These are phyloP conservation scores for Oscheius sp. DNA, from an alignment of 1,140 invertebrate species.

Conservation along the genomic window DNA sequence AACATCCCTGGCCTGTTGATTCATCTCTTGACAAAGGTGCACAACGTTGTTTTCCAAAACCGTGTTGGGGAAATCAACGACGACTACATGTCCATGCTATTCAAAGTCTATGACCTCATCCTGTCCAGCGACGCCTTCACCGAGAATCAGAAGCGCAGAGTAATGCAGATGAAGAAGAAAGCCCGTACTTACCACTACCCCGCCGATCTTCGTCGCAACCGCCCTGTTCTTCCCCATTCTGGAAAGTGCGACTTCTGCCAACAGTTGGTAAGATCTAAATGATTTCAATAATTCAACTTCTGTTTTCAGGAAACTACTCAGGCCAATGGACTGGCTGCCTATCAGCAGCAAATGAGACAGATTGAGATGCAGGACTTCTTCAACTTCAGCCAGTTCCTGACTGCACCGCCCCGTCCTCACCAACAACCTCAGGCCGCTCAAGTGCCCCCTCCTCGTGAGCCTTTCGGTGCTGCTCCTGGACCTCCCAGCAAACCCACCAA, in stretches of 20 bases:
- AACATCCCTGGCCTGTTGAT: background rate
- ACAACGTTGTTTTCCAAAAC: background rate
- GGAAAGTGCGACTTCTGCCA: conserved; percentile 1
- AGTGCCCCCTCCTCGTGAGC: no score
- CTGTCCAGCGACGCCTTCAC: conserved; percentile 1
- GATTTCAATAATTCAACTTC: no score
- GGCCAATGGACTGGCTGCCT: no score
- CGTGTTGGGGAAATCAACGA: background rate
- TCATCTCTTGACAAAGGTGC: background rate
- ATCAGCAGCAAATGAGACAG: no score
- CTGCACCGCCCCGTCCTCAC: no score
- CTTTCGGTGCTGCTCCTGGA: no score
- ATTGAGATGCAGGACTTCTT: no score
- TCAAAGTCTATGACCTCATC: background rate
- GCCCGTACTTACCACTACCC: background rate
- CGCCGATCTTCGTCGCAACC: background rate
- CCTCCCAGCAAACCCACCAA: no score
- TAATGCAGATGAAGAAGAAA: background rate
- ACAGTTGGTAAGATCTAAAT: no score
- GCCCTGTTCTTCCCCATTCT: background rate
- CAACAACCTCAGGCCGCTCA: no score
- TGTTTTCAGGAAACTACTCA: no score
- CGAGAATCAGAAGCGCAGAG: background rate
- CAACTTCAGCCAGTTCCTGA: no score
- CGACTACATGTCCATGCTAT: background rate